A percentile compares a stretch with the other conserved stretches of the same genome.
Evolutionary conservation across 1,140 invertebrate genomes (phyloP).

Genomic region (Papilio polyxenes): DNA sequence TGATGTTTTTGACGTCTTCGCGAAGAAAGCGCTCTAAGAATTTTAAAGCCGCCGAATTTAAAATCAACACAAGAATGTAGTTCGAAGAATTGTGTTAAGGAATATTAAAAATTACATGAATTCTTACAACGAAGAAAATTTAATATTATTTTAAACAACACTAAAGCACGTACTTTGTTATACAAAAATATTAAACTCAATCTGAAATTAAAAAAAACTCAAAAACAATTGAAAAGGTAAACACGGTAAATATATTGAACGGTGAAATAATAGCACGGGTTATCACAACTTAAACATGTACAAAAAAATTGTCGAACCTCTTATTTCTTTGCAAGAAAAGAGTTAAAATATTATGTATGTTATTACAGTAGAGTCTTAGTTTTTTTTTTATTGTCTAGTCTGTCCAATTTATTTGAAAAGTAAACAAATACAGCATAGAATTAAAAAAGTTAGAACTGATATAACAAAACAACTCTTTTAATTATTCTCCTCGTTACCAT

Average conservation of each 20-base stretch:
- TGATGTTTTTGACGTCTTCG: slow-evolving; percentile 41
- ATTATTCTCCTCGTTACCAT: not conserved
- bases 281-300: too few relatives aligned
- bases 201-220: too few relatives aligned
- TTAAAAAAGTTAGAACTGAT: not conserved
- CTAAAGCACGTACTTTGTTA: not conserved
- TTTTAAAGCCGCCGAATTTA: slow-evolving; percentile 25
- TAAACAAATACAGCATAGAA: not conserved
- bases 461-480: slow-evolving; percentile 14
- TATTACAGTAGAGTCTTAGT: too few relatives aligned
- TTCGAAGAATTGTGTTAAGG: not conserved
- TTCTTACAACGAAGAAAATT: not conserved
- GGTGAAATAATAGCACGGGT: too few relatives aligned
- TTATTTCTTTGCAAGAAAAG: too few relatives aligned
- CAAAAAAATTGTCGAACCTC: too few relatives aligned
- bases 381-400: not conserved
- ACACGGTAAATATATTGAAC: too few relatives aligned
- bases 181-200: too few relatives aligned
- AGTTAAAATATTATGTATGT: too few relatives aligned
- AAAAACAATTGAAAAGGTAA: too few relatives aligned
- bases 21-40: slow-evolving; percentile 25
- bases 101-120: not conserved
- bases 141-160: too few relatives aligned
- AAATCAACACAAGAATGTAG: slow-evolving; percentile 14
- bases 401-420: not conserved